Conservation (phyloP, 2,113 vertebrate species). For the Sciurus niger region DNA sequence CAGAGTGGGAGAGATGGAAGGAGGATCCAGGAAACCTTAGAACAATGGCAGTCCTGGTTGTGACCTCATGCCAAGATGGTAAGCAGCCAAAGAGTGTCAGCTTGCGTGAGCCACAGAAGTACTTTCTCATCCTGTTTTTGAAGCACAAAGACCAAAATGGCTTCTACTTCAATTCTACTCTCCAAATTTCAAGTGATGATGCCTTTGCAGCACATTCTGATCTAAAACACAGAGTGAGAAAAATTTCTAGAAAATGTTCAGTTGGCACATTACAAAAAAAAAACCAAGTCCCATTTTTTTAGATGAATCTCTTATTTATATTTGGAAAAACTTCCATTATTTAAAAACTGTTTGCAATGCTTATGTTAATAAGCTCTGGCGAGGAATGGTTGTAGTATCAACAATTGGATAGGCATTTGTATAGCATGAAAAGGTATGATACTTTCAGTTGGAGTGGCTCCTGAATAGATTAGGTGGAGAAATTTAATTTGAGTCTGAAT, state of each 20-base stretch:
- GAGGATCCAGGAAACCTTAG: neutral
- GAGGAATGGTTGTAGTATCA: neutral
- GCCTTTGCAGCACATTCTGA: neutral
- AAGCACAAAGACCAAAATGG: neutral
- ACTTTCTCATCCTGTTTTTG: neutral
- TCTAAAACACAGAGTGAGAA: neutral
- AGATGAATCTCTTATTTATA: neutral
- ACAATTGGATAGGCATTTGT: neutral
- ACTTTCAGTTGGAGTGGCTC: slow-evolving; percentile 41
- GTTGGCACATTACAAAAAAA: neutral
- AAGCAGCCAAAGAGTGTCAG: too few relatives aligned
- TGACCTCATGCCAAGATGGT: neutral
- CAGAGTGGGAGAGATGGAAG: neutral
- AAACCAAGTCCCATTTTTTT: neutral
- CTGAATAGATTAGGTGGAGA: slow-evolving; percentile 69
- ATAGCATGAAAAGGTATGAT: neutral
- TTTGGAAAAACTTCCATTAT: neutral
- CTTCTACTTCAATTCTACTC: neutral
- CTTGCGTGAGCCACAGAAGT: neutral
- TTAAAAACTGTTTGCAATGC: neutral
- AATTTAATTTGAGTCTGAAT: slow-evolving; percentile 34
- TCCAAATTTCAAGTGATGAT: neutral
- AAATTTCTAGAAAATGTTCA: neutral
- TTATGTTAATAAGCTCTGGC: neutral
- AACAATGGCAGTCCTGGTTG: neutral